These are phyloP conservation scores for Tangara arthus DNA, from an alignment of 2,797 vertebrate species.

Conservation along the genomic window DNA sequence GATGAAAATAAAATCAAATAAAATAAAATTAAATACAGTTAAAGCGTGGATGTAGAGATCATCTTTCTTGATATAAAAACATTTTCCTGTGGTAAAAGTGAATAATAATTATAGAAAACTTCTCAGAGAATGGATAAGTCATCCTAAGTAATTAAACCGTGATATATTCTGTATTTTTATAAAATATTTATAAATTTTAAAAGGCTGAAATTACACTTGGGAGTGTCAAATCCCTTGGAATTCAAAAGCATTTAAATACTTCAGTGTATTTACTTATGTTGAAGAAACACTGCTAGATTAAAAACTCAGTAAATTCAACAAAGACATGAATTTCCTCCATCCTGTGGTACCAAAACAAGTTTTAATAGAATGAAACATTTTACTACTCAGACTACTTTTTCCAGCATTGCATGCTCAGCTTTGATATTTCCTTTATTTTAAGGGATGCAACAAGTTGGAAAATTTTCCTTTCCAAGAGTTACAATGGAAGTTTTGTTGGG, in stretches of 20 bases:
- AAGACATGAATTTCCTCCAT: not conserved
- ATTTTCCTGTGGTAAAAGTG: not conserved
- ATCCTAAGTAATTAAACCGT: not conserved
- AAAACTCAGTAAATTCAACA: not conserved
- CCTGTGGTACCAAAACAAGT: not conserved
- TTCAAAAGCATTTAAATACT: conserved; percentile 17
- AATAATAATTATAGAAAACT: not conserved
- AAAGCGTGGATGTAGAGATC: not conserved
- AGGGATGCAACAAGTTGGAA: not conserved
- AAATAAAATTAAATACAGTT: not conserved
- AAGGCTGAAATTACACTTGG: conserved; percentile 32
- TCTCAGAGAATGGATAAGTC: not conserved
- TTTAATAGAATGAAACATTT: not conserved
- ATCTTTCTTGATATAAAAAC: not conserved
- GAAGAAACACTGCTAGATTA: not conserved
- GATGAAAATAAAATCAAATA: not conserved
- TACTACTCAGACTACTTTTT: not conserved
- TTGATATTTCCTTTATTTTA: not conserved
- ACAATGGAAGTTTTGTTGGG: not conserved
- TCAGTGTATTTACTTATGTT: conserved; percentile 30
- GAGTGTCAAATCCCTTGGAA: conserved; percentile 28
- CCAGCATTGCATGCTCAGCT: not conserved
- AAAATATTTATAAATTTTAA: conserved; percentile 51
- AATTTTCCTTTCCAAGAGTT: not conserved
- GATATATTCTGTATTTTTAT: not conserved